Evolutionary conservation across 1,140 invertebrate genomes (phyloP).

Genomic region (Formica exsecta): DNA sequence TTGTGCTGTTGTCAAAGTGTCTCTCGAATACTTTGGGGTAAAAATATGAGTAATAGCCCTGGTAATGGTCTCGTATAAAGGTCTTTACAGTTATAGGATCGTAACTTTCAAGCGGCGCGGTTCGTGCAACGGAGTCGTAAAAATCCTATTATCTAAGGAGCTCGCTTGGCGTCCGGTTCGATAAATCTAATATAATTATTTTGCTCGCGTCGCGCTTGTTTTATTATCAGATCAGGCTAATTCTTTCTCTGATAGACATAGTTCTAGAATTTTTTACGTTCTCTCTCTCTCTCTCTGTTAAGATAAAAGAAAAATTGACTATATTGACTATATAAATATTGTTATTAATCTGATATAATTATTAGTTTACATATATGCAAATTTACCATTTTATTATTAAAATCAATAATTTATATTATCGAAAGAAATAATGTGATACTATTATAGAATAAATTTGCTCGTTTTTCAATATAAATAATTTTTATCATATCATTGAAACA

Average conservation of each 20-base stretch:
- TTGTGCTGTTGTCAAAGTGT: conserved; percentile 65
- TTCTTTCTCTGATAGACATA: neutral
- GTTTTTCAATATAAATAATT: neutral
- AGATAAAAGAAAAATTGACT: neutral
- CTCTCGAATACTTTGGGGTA: conserved; percentile 67
- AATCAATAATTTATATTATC: neutral
- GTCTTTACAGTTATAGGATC: conserved; percentile 78
- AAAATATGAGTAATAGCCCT: conserved; percentile 76
- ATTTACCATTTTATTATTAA: neutral
- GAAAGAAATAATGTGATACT: neutral
- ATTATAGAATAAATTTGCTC: neutral
- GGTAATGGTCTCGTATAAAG: conserved; percentile 78
- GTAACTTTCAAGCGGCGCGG: conserved; percentile 76
- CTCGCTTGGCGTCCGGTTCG: conserved; percentile 65
- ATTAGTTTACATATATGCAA: neutral
- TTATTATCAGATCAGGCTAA: conserved; percentile 47
- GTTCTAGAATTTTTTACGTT: neutral
- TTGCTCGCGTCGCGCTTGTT: conserved; percentile 42
- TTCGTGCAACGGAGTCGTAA: conserved; percentile 72
- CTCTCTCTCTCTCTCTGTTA: neutral
- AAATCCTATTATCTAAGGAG: conserved; percentile 77
- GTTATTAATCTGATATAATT: neutral
- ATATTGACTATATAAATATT: neutral
- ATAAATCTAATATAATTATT: conserved; percentile 77
- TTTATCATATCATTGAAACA: neutral